These are phyloP conservation scores for Nothocercus julius DNA, from an alignment of 2,113 vertebrate genomes.

Conservation along the genomic window DNA sequence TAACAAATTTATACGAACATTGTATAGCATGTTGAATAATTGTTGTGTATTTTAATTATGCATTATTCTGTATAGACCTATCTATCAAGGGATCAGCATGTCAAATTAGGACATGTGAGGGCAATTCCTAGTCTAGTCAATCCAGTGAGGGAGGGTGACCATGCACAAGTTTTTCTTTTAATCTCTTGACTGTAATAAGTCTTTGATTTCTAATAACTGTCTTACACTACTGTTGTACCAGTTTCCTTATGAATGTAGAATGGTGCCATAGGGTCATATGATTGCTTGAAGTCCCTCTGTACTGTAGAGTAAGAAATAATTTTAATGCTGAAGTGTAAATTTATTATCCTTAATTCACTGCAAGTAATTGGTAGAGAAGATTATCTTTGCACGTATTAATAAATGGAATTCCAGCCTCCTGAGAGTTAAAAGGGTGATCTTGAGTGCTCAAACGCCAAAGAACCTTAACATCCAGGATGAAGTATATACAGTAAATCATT, in stretches of 20 bases:
- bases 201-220: background rate
- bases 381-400: background rate
- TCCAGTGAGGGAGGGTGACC: background rate
- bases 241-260: background rate
- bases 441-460: background rate
- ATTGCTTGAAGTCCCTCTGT: background rate
- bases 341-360: background rate
- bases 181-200: background rate
- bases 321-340: background rate
- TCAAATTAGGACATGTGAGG: background rate
- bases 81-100: background rate
- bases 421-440: background rate
- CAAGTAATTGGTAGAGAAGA: background rate
- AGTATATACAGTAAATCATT: background rate
- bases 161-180: background rate
- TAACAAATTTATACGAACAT: background rate
- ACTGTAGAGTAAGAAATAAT: background rate
- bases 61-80: background rate
- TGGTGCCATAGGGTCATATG: background rate
- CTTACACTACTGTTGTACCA: background rate
- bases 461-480: background rate
- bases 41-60: background rate
- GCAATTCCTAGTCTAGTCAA: background rate
- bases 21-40: background rate
- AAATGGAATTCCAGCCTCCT: background rate